These are phyloP conservation scores for Meandrusa payeni DNA, from an alignment of 2,888 invertebrate species.

Conservation along the genomic window DNA sequence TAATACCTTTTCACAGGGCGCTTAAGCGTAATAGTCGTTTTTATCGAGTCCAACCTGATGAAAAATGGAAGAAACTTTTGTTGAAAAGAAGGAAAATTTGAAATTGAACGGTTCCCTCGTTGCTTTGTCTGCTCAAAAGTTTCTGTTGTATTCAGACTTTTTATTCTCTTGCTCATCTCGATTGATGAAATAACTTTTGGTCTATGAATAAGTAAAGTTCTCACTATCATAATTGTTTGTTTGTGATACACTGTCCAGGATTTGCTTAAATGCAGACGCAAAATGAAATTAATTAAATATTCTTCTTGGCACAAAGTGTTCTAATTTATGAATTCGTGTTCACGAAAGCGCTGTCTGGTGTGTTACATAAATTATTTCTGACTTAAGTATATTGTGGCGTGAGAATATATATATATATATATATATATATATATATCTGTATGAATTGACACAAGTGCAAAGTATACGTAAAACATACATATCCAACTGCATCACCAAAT, in stretches of 20 bases:
- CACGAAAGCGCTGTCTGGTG: neutral
- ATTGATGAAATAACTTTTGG: slow-evolving; percentile 9
- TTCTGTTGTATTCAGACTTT: slow-evolving; percentile 18
- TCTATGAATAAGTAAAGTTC: neutral
- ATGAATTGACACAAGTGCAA: too few relatives aligned
- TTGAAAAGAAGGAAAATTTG: slow-evolving; percentile 24
- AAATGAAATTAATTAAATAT: neutral
- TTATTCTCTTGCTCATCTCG: slow-evolving; percentile 22
- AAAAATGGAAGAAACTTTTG: slow-evolving; percentile 29
- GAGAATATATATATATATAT: too few relatives aligned
- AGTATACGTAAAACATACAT: too few relatives aligned
- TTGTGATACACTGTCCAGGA: neutral
- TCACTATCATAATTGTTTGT: neutral
- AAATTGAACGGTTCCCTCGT: slow-evolving; percentile 23
- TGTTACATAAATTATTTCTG: too few relatives aligned
- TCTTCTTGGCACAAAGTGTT: slow-evolving; percentile 1
- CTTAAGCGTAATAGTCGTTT: slow-evolving; percentile 29
- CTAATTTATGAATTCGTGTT: neutral
- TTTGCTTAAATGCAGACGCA: neutral
- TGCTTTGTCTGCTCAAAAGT: slow-evolving; percentile 25
- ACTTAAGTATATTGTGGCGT: too few relatives aligned
- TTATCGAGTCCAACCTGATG: slow-evolving; percentile 26
- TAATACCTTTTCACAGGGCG: slow-evolving; percentile 25
- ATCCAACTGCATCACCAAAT: too few relatives aligned
- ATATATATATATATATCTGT: too few relatives aligned